Evolutionary conservation across 2,797 vertebrate species (phyloP).

Genomic region (Simalia tracyae): DNA sequence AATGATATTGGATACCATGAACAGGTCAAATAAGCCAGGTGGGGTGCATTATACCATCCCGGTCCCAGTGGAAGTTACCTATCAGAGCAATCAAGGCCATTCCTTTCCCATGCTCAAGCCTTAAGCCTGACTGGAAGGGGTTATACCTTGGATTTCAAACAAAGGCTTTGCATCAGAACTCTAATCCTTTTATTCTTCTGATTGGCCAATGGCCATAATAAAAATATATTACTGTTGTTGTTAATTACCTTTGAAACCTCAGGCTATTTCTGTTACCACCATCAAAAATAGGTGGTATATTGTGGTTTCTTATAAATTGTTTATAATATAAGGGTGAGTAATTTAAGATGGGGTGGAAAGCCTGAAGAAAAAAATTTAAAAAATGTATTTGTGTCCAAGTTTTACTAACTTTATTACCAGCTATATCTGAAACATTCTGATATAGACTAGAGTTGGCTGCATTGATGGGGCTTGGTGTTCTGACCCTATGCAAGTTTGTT

Average conservation of each 20-base stretch:
- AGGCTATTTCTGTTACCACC: not conserved
- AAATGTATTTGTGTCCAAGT: not conserved
- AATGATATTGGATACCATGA: too few relatives aligned
- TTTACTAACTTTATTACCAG: not conserved
- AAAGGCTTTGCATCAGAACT: not conserved
- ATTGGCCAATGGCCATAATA: too few relatives aligned
- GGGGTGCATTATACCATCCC: too few relatives aligned
- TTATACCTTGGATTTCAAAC: not conserved
- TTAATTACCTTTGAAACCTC: not conserved
- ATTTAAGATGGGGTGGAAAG: not conserved
- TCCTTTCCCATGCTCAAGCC: too few relatives aligned
- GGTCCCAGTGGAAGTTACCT: too few relatives aligned
- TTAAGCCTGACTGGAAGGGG: too few relatives aligned
- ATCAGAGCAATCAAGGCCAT: too few relatives aligned
- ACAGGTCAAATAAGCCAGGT: too few relatives aligned
- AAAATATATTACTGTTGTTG: too few relatives aligned
- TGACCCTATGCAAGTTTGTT: not conserved
- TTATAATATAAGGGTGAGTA: not conserved
- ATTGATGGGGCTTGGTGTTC: not conserved
- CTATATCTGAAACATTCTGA: not conserved
- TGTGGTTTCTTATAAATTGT: constrained; percentile 15
- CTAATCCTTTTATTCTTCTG: not conserved
- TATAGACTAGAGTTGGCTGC: not conserved
- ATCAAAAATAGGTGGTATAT: not conserved
- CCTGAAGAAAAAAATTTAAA: not conserved